phyloP scores from a whole-genome alignment of 1,140 invertebrate genomes.

The Batillaria attramentaria region DNA sequence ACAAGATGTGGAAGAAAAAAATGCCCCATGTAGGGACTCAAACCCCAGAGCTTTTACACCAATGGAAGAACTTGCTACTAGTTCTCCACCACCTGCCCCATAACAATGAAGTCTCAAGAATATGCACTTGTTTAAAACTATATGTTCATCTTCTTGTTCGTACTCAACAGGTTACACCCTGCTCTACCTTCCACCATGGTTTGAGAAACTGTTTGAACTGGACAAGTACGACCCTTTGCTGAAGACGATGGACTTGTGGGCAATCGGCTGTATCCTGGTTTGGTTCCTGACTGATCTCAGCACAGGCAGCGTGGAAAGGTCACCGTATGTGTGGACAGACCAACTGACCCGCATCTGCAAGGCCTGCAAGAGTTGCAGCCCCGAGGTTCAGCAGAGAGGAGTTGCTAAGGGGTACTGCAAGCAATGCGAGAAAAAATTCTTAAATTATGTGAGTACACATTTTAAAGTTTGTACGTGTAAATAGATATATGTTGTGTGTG shows the following conservation, averaged over 20 bases:
- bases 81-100: too few relatives aligned
- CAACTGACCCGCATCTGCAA: neutral
- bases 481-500: too few relatives aligned
- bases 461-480: too few relatives aligned
- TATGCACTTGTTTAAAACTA: too few relatives aligned
- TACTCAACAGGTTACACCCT: conserved; percentile 12
- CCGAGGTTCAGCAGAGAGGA: too few relatives aligned
- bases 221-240: conserved; percentile 9
- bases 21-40: too few relatives aligned
- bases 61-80: too few relatives aligned
- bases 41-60: too few relatives aligned
- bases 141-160: too few relatives aligned
- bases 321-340: neutral
- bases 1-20: too few relatives aligned
- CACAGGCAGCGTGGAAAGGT: neutral
- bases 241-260: conserved; percentile 25
- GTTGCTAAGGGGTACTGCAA: too few relatives aligned
- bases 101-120: too few relatives aligned
- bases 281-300: neutral
- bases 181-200: conserved; percentile 11
- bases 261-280: neutral
- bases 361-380: neutral
- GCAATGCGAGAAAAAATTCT: neutral
- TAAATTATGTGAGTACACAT: neutral
- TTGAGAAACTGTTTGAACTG: neutral